Conservation (phyloP, 1,140 invertebrate species). For the Ips nitidus region DNA sequence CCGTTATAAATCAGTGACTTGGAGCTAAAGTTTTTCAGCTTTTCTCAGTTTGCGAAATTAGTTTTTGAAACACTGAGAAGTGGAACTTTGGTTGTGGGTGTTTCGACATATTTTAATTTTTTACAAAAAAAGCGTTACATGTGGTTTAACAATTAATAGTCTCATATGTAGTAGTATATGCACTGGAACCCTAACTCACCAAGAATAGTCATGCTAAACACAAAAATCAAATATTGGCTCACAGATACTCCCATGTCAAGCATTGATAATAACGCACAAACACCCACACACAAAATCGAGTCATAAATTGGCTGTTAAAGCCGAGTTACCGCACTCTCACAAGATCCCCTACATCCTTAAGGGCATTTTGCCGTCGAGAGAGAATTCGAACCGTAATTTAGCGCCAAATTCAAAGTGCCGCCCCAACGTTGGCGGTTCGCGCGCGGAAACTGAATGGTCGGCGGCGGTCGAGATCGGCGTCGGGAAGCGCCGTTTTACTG, state of each 20-base stretch:
- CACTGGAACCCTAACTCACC: neutral
- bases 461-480: constrained; percentile 13
- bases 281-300: neutral
- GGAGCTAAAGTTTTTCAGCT: too few relatives aligned
- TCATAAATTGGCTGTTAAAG: neutral
- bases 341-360: neutral
- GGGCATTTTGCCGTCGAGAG: neutral
- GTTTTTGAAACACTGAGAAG: too few relatives aligned
- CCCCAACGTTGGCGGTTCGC: constrained; percentile 2
- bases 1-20: too few relatives aligned
- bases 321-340: neutral
- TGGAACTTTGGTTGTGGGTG: too few relatives aligned
- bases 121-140: too few relatives aligned
- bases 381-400: neutral
- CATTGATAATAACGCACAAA: neutral
- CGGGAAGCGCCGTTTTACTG: constrained; percentile 22
- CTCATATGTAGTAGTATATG: neutral
- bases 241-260: constrained; percentile 1
- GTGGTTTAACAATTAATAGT: too few relatives aligned
- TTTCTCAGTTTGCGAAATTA: too few relatives aligned
- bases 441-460: constrained; percentile 10
- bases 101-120: too few relatives aligned
- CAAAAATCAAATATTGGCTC: neutral
- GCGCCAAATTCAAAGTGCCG: neutral
- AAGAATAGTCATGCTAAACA: neutral